Evolutionary conservation across 1,140 invertebrate species (phyloP).

Genomic region (Bombus turneri): DNA sequence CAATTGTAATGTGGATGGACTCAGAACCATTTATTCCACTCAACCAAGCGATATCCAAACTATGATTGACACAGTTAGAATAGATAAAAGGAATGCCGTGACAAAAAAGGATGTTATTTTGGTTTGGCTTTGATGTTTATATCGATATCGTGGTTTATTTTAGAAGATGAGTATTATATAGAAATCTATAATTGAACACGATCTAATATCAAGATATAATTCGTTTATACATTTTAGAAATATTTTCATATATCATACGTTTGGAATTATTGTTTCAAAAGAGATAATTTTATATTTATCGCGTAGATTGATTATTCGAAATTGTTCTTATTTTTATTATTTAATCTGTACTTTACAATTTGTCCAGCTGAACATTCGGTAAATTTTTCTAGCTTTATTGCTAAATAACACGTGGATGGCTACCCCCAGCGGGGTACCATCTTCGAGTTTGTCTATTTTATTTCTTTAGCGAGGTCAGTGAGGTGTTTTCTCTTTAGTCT

Average conservation of each 20-base stretch:
- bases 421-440: too few relatives aligned
- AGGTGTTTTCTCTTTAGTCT: too few relatives aligned
- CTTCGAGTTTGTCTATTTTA: too few relatives aligned
- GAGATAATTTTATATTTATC: not conserved
- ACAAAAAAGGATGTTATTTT: slow-evolving; percentile 20
- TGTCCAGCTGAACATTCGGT: too few relatives aligned
- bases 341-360: too few relatives aligned
- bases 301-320: not conserved
- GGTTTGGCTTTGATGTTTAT: not conserved
- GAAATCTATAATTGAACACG: slow-evolving; percentile 20
- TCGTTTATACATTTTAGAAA: not conserved
- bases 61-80: slow-evolving; percentile 45
- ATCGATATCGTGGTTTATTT: slow-evolving; percentile 5
- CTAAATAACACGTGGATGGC: too few relatives aligned
- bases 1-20: slow-evolving; percentile 53
- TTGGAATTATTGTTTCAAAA: not conserved
- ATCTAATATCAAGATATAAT: not conserved
- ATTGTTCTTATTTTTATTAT: not conserved
- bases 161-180: not conserved
- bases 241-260: too few relatives aligned
- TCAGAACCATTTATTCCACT: slow-evolving; percentile 63
- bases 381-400: too few relatives aligned
- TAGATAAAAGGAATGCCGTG: slow-evolving; percentile 14
- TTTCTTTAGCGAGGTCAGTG: too few relatives aligned
- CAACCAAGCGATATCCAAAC: slow-evolving; percentile 51